A percentile compares a stretch with the other conserved stretches of the same genome.
Conservation (phyloP, 1,140 invertebrate species). For the Sycophaga agraensis region DNA sequence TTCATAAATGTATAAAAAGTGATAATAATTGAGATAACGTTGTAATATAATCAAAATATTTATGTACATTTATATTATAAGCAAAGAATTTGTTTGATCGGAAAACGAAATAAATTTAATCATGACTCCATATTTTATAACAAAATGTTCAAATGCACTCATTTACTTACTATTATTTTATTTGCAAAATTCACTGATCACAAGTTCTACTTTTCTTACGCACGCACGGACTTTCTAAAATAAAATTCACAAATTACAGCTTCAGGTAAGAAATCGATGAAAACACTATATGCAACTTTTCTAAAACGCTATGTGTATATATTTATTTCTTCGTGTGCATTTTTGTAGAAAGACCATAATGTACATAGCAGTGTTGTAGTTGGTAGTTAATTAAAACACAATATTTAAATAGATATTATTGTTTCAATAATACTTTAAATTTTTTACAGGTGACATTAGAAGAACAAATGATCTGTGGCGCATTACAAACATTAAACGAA, state of each 20-base stretch:
- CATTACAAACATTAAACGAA: constrained; percentile 87
- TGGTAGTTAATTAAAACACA: no score
- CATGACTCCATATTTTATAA: neutral
- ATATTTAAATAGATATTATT: no score
- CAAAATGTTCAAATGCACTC: neutral
- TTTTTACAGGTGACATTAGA: constrained; percentile 79
- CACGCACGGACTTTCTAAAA: constrained; percentile 3
- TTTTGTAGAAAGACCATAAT: no score
- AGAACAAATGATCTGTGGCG: constrained; percentile 92
- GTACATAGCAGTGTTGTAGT: no score
- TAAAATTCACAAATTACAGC: constrained; percentile 39
- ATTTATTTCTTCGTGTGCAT: neutral
- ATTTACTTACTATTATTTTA: constrained; percentile 25
- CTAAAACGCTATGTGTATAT: neutral
- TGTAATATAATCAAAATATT: no score
- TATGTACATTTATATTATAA: no score
- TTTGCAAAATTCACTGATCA: constrained; percentile 22
- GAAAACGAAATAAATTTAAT: neutral
- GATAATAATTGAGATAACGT: no score
- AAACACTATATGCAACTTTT: neutral
- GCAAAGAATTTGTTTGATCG: no score
- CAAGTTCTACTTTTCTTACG: constrained; percentile 12
- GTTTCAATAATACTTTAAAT: no score
- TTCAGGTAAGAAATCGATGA: constrained; percentile 46
- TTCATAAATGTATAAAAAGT: neutral